Evolutionary conservation across 2,888 invertebrate genomes (phyloP), one percentile per base, ranked within the genome.

Genomic region (Acronicta psi): DNA sequence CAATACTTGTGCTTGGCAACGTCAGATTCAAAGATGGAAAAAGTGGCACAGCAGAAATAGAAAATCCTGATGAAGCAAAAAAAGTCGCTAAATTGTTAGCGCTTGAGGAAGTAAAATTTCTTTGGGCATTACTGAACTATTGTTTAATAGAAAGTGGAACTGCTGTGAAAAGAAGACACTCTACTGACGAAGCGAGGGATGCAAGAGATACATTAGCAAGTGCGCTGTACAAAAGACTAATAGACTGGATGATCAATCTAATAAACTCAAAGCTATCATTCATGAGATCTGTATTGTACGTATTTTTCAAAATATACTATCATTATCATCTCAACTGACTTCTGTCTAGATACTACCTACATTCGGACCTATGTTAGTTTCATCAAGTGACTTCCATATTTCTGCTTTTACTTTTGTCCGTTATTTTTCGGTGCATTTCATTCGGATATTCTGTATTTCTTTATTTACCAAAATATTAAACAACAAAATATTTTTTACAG

Each of bases 191-290:
- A 87, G 98, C 98, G 0, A 94, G 96, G 59, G 97, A 97, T 85
- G 97, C 97, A 0, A 95, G 98, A 56, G 98, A 98, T 87, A 97
- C 97, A 8, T 94, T 99, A 63, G 97, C 98, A 6, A 97, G 97
- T 81, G 97, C 97, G 11, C 90, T 98, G 23, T 99, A 98, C 84
- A 96, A 96, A 45, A 95, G 98, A 69, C 87, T 99, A 31, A 96
- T 98, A 66, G 98, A 98, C 90, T 99, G 98, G 96, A 95, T 98
- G 79, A 96, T 98, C 45, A 97, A 97, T 85, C 95, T 96, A 61
- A 96, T 98, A 59, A 99, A 99, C 86, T 95, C 96, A 59, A 97
- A 98, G 80, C 94, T 99, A 71, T 96, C 97, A 10, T 96, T 97
- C 73, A 96, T 97, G 77, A 95, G 98, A 85, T 96, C 97, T n/a